phyloP scores from a whole-genome alignment of 2,888 invertebrate genomes.

The Leucoptera coffeella region DNA sequence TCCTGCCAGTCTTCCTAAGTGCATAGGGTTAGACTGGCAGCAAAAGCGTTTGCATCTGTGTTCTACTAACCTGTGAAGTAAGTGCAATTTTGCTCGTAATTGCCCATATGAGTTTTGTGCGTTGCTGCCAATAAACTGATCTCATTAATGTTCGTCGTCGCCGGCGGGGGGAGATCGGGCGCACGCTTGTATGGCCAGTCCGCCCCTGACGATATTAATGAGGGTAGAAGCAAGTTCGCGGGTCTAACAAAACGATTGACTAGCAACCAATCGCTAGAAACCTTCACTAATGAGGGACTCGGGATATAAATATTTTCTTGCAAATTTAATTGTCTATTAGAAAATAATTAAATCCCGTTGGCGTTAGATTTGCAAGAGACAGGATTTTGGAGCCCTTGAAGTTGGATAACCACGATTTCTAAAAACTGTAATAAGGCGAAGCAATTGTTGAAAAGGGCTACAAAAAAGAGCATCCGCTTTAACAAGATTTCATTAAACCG shows the following conservation, averaged over 20 bases:
- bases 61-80: slow-evolving; percentile 52
- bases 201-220: slow-evolving; percentile 56
- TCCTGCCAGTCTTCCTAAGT: slow-evolving; percentile 51
- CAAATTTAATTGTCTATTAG: no score
- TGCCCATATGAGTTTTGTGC: slow-evolving; percentile 54
- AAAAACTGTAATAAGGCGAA: no score
- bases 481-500: no score
- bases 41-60: slow-evolving; percentile 45
- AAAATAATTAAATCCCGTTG: no score
- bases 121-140: slow-evolving; percentile 55
- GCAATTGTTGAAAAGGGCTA: no score
- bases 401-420: no score
- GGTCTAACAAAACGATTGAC: slow-evolving; percentile 1
- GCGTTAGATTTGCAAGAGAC: no score
- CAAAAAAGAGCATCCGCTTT: no score
- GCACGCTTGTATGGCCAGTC: slow-evolving; percentile 56
- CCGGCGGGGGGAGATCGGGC: slow-evolving; percentile 50
- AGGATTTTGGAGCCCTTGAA: no score
- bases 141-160: slow-evolving; percentile 54
- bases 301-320: no score
- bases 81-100: slow-evolving; percentile 54
- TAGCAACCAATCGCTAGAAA: no score
- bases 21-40: slow-evolving; percentile 51
- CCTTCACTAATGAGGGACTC: no score
- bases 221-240: slow-evolving; percentile 52